These are phyloP conservation scores for Lepilemur ruficaudatus DNA, from an alignment of 2,797 vertebrate species.

Conservation along the genomic window DNA sequence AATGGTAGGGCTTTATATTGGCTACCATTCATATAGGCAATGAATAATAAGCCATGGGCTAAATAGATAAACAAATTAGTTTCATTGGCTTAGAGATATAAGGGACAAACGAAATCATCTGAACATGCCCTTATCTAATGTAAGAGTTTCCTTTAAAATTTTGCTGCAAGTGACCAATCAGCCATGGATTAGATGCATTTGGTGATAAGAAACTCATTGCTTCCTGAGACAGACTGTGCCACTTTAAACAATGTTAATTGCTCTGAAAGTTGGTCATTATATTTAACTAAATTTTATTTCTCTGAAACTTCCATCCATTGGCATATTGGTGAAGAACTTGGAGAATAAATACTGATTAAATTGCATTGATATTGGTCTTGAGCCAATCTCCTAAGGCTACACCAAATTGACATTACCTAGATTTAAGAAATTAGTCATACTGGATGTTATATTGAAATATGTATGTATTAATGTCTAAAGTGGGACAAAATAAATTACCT, in stretches of 20 bases:
- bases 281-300: background rate
- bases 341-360: slow-evolving; percentile 19
- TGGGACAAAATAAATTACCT: slow-evolving; percentile 4
- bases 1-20: background rate
- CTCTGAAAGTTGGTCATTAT: background rate
- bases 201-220: background rate
- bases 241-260: background rate
- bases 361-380: background rate
- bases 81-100: background rate
- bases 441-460: slow-evolving; percentile 37
- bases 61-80: background rate
- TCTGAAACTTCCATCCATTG: background rate
- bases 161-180: background rate
- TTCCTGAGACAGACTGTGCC: background rate
- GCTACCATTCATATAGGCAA: background rate
- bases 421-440: slow-evolving; percentile 22
- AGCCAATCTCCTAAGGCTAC: background rate
- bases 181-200: background rate
- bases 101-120: background rate
- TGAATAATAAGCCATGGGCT: background rate
- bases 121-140: background rate
- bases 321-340: background rate
- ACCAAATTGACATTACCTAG: background rate
- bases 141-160: background rate
- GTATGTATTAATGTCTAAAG: slow-evolving; percentile 34